Conservation (phyloP, 2,113 vertebrate genomes). For the Sakesphorus luctuosus region DNA sequence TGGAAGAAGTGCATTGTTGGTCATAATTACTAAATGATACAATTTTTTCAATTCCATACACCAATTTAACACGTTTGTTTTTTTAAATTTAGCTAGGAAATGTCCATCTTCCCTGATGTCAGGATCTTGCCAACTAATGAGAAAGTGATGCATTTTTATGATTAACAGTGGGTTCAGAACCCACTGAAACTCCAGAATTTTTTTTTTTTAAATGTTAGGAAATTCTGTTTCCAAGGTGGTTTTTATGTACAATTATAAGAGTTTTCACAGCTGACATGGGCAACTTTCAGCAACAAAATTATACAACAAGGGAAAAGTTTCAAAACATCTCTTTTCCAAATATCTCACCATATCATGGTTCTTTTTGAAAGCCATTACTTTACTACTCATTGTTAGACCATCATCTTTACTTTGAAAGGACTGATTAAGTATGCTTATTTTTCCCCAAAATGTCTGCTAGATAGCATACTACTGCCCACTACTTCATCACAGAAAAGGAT, state of each 20-base stretch:
- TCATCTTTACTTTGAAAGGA: not conserved
- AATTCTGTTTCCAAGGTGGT: not conserved
- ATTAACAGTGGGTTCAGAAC: not conserved
- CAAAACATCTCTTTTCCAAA: not conserved
- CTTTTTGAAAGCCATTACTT: not conserved
- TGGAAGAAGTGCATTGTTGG: not conserved
- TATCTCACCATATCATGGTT: not conserved
- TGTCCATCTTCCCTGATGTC: not conserved
- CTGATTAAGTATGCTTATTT: not conserved
- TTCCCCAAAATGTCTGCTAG: not conserved
- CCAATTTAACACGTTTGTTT: not conserved
- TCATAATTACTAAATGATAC: not conserved
- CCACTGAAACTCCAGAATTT: not conserved
- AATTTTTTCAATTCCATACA: not conserved
- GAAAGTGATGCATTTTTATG: not conserved
- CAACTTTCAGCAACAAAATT: not conserved
- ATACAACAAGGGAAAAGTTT: not conserved
- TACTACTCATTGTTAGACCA: not conserved
- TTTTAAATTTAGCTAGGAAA: not conserved
- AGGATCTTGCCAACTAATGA: not conserved
- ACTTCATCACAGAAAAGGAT: not conserved
- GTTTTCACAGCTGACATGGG: not conserved
- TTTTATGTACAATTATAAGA: not conserved
- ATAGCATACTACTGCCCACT: not conserved
- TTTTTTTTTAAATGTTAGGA: not conserved